Conservation (phyloP, 2,113 vertebrate species). For the Campylomormyrus tamandua region DNA sequence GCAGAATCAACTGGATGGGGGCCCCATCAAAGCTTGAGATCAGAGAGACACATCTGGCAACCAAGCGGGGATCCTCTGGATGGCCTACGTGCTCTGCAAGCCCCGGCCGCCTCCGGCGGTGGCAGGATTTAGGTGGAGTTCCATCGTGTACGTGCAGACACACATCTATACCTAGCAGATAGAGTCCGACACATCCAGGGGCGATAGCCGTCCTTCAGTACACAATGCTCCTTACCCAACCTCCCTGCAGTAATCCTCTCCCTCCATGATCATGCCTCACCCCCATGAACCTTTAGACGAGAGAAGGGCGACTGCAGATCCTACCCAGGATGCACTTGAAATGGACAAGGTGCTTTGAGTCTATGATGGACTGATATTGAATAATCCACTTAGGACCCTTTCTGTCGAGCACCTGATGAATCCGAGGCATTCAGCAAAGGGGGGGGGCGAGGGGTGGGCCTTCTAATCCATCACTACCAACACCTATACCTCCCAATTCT, state of each 20-base stretch:
- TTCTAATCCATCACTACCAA: neutral
- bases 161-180: neutral
- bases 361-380: slow-evolving; percentile 10
- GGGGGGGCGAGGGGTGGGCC: neutral
- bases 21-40: neutral
- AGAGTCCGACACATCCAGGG: neutral
- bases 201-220: slow-evolving; percentile 2
- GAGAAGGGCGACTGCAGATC: slow-evolving; percentile 3
- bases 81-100: neutral
- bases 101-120: neutral
- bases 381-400: slow-evolving; percentile 26
- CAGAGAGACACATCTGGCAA: neutral
- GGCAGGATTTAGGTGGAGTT: neutral
- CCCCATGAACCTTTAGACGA: slow-evolving; percentile 23
- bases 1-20: neutral
- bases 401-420: slow-evolving; percentile 16
- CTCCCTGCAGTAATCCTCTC: slow-evolving; percentile 16
- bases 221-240: neutral
- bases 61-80: neutral
- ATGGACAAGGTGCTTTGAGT: slow-evolving; percentile 22
- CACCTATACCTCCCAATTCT: neutral
- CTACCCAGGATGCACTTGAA: slow-evolving; percentile 23
- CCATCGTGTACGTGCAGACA: neutral
- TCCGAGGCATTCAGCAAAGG: neutral
- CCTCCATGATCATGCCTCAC: slow-evolving; percentile 22